Base-by-base conservation (phyloP, 2,888 invertebrate genomes). In the Scelioninae gen. 1 region DNA sequence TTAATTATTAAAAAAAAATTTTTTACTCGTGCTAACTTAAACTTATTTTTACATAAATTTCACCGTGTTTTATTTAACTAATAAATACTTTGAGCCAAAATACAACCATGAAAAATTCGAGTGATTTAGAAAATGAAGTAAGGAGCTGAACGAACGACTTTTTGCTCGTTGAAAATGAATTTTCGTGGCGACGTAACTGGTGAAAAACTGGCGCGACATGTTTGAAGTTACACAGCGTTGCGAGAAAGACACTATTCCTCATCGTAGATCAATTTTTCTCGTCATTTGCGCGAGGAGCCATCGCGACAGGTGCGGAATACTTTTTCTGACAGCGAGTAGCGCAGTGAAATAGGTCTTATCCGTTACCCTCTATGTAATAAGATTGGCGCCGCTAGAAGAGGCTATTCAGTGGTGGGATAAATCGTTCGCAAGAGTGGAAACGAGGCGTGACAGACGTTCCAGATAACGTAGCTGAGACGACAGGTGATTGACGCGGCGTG, bases 241-340 rank as follows among this genome's bases (percentile, higher is more conserved):
- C 34, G 75, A 53, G 55, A 38, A 68, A 68, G 76, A 77, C 62
- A 62, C 77, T 60, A 69, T 62, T 78, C 69, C 69, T 63, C 63
- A 78, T 78, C 69, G 69, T 78, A 62, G 77, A 78, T 78, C 77
- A 69, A 78, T 78, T 78, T 78, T 63, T 63, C 69, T 78, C 63
- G 56, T 78, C 77, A 69, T 78, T 78, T 78, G 69, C 56, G 29
- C 63, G 47, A 47, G 60, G 63, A 55, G 15, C 29, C 40, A 49
- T 55, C 53, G 63, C 68, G 77, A 78, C 77, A 78, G 77, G 69
- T 63, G 62, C 29, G 77, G 77, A 78, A 78, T 69, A 78, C 77
- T 78, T 69, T 69, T 63, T 60, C 63, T 51, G 60, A 66, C 68
- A 58, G 60, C 38, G 51, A 77, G 55, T 65, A 16, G 58, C 43